A percentile compares a stretch with the other conserved stretches of the same genome.
phyloP scores from a whole-genome alignment of 2,888 invertebrate genomes.

The Drosophila helvetica region DNA sequence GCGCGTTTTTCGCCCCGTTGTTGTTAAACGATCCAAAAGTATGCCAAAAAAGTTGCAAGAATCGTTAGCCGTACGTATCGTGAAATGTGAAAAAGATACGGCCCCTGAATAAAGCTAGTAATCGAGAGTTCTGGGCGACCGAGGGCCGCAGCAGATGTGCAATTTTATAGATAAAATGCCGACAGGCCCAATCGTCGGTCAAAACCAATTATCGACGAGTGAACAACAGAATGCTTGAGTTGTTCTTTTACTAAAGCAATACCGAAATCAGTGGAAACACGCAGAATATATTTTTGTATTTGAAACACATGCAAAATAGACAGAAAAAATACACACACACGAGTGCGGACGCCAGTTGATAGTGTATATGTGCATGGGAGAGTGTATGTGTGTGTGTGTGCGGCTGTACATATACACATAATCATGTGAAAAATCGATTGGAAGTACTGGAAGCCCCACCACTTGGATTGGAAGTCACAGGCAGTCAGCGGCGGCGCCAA shows the following conservation, averaged over 20 bases:
- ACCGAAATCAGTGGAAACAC: not conserved
- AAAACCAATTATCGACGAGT: not conserved
- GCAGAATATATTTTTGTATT: not conserved
- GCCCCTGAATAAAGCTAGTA: not conserved
- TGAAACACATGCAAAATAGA: constrained; percentile 1
- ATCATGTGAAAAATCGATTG: constrained; percentile 83
- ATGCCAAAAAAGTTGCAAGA: not conserved
- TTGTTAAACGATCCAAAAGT: not conserved
- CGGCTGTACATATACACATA: constrained; percentile 55
- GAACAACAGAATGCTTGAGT: not conserved
- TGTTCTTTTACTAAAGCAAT: not conserved
- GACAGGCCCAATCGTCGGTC: not conserved
- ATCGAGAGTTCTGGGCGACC: not conserved
- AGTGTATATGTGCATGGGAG: constrained; percentile 13
- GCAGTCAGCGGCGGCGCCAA: constrained; percentile 61
- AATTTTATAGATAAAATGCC: not conserved
- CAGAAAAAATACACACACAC: not conserved
- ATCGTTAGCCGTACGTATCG: not conserved
- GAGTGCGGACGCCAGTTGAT: not conserved
- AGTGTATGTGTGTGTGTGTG: constrained; percentile 27
- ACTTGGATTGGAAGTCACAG: constrained; percentile 22
- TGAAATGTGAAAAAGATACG: not conserved
- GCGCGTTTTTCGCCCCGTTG: not conserved
- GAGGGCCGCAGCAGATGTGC: not conserved
- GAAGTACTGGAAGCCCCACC: constrained; percentile 67